These are phyloP conservation scores for Dicaeum eximium DNA, from an alignment of 2,113 vertebrate genomes.

Conservation along the genomic window DNA sequence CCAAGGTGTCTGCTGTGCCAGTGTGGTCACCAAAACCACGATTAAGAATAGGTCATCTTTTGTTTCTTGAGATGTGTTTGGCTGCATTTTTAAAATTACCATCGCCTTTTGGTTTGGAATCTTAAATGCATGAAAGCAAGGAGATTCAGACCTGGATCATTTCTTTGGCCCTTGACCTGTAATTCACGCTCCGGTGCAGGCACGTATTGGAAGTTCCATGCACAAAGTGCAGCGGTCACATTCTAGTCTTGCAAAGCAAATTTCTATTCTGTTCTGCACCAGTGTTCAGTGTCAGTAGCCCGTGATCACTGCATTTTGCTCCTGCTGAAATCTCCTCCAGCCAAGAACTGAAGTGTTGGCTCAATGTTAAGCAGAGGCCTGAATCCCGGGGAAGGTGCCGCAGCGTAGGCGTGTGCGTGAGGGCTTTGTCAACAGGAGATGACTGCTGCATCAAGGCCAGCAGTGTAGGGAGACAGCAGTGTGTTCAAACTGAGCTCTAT, in stretches of 20 bases:
- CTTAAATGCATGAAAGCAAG: conserved; percentile 1
- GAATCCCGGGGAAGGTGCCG: not conserved
- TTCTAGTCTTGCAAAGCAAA: not conserved
- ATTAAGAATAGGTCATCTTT: not conserved
- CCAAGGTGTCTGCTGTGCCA: not conserved
- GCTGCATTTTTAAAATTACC: not conserved
- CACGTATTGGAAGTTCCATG: not conserved
- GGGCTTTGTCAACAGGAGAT: not conserved
- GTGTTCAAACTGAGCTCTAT: not conserved
- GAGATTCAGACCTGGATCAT: conserved; percentile 1
- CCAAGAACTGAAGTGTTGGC: not conserved
- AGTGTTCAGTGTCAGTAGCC: not conserved
- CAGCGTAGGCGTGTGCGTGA: not conserved
- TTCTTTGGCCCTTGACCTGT: not conserved
- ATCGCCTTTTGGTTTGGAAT: not conserved
- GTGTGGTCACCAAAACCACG: not conserved
- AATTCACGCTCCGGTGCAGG: not conserved
- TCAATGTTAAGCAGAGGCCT: not conserved
- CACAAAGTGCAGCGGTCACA: not conserved
- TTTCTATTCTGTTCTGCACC: not conserved
- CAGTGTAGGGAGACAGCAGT: not conserved
- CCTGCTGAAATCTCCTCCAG: not conserved
- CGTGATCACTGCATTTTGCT: not conserved
- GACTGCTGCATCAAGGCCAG: not conserved
- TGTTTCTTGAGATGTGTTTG: not conserved